Base-by-base conservation (phyloP, 2,888 invertebrate genomes). In the Geotrupes spiniger region DNA sequence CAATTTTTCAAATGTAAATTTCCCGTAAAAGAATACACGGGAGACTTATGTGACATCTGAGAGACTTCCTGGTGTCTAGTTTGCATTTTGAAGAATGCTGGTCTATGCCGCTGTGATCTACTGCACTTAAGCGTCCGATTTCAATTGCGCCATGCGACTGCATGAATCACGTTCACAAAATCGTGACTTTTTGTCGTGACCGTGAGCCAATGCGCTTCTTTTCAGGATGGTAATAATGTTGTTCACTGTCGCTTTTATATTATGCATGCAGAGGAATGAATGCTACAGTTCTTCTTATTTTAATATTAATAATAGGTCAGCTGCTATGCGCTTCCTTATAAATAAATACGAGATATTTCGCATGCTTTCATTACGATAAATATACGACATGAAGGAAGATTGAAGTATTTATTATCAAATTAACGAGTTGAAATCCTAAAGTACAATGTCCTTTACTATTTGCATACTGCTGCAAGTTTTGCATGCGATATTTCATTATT, bases 151-250 rank as follows among this genome's bases (percentile, higher is more conserved):
- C 50, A n/a, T 17, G 49, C 46, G 52, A 52, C 44, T 54, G 52
- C 60, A 68, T 68, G 67, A 68, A 67, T 67, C 67, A 68, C 65
- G 67, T 65, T 65, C 60, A 57, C 57, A 46, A 57, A 56, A 59
- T 68, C 69, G 69, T 66, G 66, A 65, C 60, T 55, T 52, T 57
- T 51, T 51, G 57, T 63, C 64, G 65, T 65, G 65, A 65, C 63
- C 58, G 50, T 47, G 47, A 53, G 49, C 48, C 57, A 52, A 11
- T 3, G 36, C 14, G 14, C 36, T 21, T 21, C 21, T 1, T 3
- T 16, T 36, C 14, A 6, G 40, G 26, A 40, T 40, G 12, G 40
- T 40, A 21, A 40, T 40, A 40, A 40, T 40, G 17, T 40, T 40
- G 40, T 40, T 26, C 36, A 36, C 36, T 36, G 36, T 36, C 36